A percentile compares a stretch with the other conserved stretches of the same genome.
Evolutionary conservation across 2,888 invertebrate genomes (phyloP).

Genomic region (Cheilosia vernalis): DNA sequence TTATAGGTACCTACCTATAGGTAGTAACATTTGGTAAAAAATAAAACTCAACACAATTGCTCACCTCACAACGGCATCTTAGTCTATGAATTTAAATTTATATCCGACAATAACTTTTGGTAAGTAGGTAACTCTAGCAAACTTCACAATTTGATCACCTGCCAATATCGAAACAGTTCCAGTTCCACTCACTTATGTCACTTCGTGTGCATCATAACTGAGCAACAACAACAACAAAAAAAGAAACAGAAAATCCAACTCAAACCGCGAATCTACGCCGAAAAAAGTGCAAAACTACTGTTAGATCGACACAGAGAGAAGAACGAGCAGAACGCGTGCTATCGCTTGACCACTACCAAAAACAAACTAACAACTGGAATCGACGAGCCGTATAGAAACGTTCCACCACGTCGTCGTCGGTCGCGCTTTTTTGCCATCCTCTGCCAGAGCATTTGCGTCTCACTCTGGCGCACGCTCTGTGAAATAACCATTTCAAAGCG

Average conservation of each 20-base stretch:
- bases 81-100: not conserved
- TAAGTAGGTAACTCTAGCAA: no score
- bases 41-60: not conserved
- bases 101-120: conserved; percentile 1
- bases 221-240: not conserved
- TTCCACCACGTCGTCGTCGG: conserved; percentile 68
- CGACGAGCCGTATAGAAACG: conserved; percentile 67
- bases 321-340: conserved; percentile 65
- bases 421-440: conserved; percentile 66
- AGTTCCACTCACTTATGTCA: conserved; percentile 21
- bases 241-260: not conserved
- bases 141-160: no score
- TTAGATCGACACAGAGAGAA: conserved; percentile 29
- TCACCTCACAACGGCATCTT: not conserved
- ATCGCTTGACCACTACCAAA: conserved; percentile 73
- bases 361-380: conserved; percentile 74
- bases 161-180: not conserved
- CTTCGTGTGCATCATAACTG: conserved; percentile 9
- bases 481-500: conserved; percentile 73
- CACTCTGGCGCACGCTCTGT: conserved; percentile 59
- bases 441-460: conserved; percentile 37
- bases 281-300: conserved; percentile 34
- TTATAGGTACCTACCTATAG: not conserved
- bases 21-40: not conserved
- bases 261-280: conserved; percentile 30